Conservation (phyloP, 2,113 vertebrate genomes). For the Oenanthe oenanthe region DNA sequence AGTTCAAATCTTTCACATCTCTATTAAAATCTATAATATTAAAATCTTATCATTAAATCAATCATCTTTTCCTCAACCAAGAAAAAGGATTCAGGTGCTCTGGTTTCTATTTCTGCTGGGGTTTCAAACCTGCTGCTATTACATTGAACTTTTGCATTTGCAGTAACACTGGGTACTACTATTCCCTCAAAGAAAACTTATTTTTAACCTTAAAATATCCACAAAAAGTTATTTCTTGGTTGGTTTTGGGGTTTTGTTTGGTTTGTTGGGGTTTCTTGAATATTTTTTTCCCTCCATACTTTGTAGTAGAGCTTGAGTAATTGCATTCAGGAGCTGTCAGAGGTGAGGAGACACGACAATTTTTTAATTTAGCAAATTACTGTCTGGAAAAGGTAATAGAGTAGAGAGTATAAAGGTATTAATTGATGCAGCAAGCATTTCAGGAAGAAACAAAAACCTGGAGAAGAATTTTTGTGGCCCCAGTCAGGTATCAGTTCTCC, state of each 20-base stretch:
- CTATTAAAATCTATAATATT: not conserved
- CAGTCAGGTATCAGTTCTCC: not conserved
- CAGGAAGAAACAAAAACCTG: not conserved
- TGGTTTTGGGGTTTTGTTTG: not conserved
- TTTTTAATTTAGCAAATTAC: not conserved
- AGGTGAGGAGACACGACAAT: not conserved
- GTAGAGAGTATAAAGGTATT: not conserved
- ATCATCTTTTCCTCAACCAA: not conserved
- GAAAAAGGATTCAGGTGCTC: not conserved
- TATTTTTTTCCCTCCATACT: not conserved
- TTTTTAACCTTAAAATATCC: not conserved
- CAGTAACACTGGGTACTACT: not conserved
- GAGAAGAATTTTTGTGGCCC: not conserved
- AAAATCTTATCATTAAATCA: not conserved
- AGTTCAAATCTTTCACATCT: not conserved
- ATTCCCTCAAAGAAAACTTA: not conserved
- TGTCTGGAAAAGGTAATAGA: not conserved
- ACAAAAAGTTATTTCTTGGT: not conserved
- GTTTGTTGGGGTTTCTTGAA: accelerated
- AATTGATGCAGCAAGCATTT: not conserved
- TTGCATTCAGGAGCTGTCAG: not conserved
- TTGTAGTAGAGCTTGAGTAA: not conserved
- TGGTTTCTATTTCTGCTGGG: not conserved
- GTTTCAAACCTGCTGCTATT: not conserved
- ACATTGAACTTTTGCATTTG: not conserved